Evolutionary conservation across 2,888 invertebrate genomes (phyloP).

Genomic region (Trimorus sp.): DNA sequence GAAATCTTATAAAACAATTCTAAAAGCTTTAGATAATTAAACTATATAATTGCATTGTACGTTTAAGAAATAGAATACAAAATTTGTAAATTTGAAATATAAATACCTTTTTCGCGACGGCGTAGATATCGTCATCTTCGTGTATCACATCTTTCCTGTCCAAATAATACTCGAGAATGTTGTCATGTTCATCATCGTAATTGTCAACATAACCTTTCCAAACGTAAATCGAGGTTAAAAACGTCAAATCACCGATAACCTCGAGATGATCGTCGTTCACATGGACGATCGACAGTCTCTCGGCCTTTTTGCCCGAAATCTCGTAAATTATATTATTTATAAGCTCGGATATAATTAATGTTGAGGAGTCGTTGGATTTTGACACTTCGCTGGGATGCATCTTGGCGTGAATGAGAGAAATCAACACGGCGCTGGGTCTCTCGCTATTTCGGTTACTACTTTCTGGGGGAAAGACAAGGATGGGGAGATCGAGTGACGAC

Average conservation of each 20-base stretch:
- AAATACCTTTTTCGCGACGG: background rate
- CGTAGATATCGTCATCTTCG: slow-evolving; percentile 56
- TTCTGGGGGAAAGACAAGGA: too few relatives aligned
- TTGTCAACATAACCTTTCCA: slow-evolving; percentile 83
- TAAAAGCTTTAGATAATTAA: too few relatives aligned
- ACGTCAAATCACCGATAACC: slow-evolving; percentile 86
- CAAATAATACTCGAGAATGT: slow-evolving; percentile 75
- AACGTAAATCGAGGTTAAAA: slow-evolving; percentile 83
- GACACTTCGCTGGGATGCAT: background rate
- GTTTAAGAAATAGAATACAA: too few relatives aligned
- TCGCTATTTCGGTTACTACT: too few relatives aligned
- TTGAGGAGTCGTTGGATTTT: background rate
- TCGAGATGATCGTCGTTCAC: slow-evolving; percentile 84
- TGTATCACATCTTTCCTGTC: slow-evolving; percentile 46
- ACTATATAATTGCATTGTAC: too few relatives aligned
- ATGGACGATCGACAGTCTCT: slow-evolving; percentile 81
- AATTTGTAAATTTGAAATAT: too few relatives aligned
- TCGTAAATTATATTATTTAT: slow-evolving; percentile 67
- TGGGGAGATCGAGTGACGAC: too few relatives aligned
- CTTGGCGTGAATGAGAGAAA: too few relatives aligned
- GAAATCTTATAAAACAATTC: too few relatives aligned
- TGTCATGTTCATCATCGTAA: slow-evolving; percentile 62
- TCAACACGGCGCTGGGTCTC: too few relatives aligned
- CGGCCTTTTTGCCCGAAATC: slow-evolving; percentile 64
- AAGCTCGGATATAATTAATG: slow-evolving; percentile 49